phyloP scores from a whole-genome alignment of 2,113 vertebrate species.

The Miniopterus natalensis region DNA sequence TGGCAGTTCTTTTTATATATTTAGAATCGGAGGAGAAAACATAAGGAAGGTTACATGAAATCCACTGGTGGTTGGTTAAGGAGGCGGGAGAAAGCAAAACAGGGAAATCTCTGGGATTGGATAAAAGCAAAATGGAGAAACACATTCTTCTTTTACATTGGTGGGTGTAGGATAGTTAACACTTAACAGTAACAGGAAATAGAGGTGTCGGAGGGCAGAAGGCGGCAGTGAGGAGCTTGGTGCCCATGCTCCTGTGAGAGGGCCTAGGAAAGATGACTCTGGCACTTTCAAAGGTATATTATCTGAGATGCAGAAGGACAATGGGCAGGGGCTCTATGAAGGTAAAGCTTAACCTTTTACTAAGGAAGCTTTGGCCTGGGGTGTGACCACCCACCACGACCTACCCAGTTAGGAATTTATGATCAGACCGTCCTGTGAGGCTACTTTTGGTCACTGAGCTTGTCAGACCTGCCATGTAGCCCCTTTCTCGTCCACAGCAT shows the following conservation, averaged over 20 bases:
- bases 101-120: background rate
- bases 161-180: background rate
- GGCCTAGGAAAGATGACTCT: background rate
- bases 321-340: background rate
- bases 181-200: background rate
- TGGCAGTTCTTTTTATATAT: background rate
- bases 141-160: background rate
- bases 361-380: background rate
- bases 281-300: background rate
- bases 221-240: too few relatives aligned
- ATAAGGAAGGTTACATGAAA: background rate
- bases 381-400: background rate
- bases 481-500: background rate
- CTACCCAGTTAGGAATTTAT: background rate
- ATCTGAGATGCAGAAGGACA: background rate
- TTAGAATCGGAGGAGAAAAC: background rate
- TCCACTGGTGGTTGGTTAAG: background rate
- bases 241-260: background rate
- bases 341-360: background rate
- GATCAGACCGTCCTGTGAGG: background rate
- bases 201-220: background rate
- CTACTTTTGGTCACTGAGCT: background rate
- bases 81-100: background rate
- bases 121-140: background rate
- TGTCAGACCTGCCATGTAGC: background rate